Conservation (phyloP, 30 jellyfish, hydroid and myxozoan genomes). For the Turritopsis dohrnii region DNA sequence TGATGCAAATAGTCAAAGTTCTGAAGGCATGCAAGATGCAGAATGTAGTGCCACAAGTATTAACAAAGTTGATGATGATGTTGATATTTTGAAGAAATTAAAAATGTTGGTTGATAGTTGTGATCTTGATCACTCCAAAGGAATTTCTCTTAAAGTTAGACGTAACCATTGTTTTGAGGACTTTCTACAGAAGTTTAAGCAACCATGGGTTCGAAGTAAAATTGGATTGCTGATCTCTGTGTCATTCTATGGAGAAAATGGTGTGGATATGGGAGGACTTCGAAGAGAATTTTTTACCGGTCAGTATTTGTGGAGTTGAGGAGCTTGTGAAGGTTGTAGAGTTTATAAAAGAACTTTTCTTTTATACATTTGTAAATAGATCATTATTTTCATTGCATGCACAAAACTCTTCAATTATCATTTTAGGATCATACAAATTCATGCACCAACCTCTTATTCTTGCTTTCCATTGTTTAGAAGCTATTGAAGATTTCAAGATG, state of each 20-base stretch:
- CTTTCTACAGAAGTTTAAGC: background rate
- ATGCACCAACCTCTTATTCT: too few species aligned
- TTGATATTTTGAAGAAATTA: background rate
- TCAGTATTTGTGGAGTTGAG: background rate
- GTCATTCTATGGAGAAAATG: background rate
- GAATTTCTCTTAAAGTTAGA: background rate
- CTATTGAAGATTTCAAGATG: background rate
- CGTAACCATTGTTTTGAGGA: background rate
- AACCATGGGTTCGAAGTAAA: background rate
- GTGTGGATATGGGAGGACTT: conserved; percentile 2
- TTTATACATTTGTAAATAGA: too few species aligned
- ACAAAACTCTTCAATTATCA: too few species aligned
- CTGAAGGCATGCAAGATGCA: background rate
- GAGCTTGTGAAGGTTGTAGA: background rate
- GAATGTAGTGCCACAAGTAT: background rate
- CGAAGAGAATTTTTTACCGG: conserved; percentile 11
- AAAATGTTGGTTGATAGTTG: background rate
- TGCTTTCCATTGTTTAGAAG: background rate
- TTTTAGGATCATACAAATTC: too few species aligned
- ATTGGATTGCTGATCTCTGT: background rate
- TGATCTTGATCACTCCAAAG: background rate
- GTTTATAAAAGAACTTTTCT: background rate
- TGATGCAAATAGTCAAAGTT: background rate
- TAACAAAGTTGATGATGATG: background rate
- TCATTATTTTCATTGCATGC: too few species aligned